Conservation (phyloP, 2,797 vertebrate species). For the Leucoraja ocellata region DNA sequence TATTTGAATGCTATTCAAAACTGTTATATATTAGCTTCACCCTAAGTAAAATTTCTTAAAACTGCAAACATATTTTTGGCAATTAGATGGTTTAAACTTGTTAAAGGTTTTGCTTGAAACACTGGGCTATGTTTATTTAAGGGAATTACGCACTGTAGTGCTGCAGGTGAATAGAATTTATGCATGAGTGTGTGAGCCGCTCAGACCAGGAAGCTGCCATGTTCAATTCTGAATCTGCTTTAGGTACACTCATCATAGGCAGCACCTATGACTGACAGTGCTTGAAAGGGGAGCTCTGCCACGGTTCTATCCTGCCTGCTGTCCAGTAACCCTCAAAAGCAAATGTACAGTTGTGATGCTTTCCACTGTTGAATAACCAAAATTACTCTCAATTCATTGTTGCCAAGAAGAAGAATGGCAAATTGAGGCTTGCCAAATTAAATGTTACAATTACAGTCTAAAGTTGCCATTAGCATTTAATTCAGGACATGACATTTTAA, state of each 20-base stretch:
- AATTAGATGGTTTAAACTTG: not conserved
- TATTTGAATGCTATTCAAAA: not conserved
- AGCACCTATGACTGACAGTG: not conserved
- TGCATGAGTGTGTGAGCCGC: not conserved
- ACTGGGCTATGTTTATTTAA: not conserved
- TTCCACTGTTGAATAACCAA: not conserved
- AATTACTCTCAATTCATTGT: not conserved
- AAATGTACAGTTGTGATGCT: not conserved
- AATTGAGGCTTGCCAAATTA: not conserved
- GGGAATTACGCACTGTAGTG: not conserved
- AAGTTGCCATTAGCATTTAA: not conserved
- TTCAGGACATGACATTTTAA: not conserved
- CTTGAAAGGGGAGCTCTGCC: not conserved
- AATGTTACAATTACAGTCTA: constrained; percentile 8
- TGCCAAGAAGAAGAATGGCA: not conserved
- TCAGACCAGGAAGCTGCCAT: not conserved
- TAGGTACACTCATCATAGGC: not conserved
- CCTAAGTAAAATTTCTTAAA: not conserved
- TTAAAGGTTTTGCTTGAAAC: not conserved
- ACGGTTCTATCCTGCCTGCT: not conserved
- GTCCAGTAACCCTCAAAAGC: not conserved
- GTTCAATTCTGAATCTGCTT: not conserved
- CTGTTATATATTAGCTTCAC: not conserved
- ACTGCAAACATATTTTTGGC: not conserved
- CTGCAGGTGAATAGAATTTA: not conserved